Evolutionary conservation across 2,113 vertebrate genomes (phyloP).

Genomic region (Climacteris rufus): DNA sequence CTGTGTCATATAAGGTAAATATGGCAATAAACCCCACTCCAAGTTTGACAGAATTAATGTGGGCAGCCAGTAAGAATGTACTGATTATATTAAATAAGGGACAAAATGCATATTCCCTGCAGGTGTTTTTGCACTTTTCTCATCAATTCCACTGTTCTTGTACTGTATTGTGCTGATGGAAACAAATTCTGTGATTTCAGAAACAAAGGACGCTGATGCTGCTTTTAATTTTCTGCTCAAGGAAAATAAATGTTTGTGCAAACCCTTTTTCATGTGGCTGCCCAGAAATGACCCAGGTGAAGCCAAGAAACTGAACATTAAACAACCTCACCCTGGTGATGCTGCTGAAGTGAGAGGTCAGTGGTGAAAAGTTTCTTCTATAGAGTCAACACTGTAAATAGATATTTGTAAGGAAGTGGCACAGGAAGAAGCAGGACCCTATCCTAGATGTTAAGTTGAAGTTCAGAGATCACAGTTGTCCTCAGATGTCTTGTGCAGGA

Average conservation of each 20-base stretch:
- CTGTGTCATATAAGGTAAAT: neutral
- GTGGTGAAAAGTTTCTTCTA: neutral
- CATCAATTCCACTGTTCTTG: neutral
- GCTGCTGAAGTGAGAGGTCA: neutral
- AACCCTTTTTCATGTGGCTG: neutral
- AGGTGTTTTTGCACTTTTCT: neutral
- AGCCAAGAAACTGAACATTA: neutral
- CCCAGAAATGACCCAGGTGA: neutral
- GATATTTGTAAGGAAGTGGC: neutral
- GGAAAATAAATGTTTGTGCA: neutral
- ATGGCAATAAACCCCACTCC: neutral
- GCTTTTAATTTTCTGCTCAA: neutral
- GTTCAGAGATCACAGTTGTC: neutral
- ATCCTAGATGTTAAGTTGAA: neutral
- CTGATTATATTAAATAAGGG: neutral
- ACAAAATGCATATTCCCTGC: neutral
- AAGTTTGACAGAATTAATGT: neutral
- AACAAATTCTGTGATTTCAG: neutral
- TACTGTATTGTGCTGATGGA: neutral
- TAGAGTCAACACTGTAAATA: neutral
- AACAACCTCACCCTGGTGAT: neutral
- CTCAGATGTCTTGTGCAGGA: neutral
- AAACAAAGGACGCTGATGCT: neutral
- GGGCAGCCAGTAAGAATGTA: neutral
- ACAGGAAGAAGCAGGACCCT: neutral